Evolutionary conservation across 2,113 vertebrate genomes (phyloP).

Genomic region (Mungos mungo): DNA sequence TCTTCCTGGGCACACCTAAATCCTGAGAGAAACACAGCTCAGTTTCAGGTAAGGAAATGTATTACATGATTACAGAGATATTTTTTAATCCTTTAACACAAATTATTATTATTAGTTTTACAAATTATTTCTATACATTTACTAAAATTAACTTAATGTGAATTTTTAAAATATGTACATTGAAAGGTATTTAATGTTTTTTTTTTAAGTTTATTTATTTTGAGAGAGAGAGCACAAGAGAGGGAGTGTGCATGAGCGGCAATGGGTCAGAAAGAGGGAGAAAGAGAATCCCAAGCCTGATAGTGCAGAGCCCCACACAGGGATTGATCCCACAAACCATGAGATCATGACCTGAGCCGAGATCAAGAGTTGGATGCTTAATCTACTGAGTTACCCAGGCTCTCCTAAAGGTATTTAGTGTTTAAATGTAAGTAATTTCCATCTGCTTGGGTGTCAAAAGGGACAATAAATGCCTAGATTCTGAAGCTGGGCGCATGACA

Average conservation of each 20-base stretch:
- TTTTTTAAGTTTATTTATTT: no score
- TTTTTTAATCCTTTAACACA: neutral
- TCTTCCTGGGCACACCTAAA: accelerated
- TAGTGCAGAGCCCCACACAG: no score
- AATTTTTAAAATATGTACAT: neutral
- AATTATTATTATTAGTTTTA: neutral
- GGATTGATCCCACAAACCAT: no score
- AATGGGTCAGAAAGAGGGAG: no score
- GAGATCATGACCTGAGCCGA: no score
- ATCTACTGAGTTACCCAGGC: no score
- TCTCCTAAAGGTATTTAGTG: neutral
- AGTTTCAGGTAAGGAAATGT: neutral
- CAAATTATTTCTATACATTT: neutral
- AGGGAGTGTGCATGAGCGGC: no score
- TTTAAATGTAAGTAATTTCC: neutral
- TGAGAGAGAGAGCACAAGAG: no score
- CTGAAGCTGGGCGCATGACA: neutral
- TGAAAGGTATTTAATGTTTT: neutral
- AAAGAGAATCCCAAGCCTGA: no score
- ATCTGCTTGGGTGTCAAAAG: neutral
- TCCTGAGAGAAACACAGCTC: neutral
- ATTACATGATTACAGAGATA: neutral
- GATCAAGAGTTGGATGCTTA: no score
- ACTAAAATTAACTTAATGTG: neutral
- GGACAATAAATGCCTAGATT: neutral